Base-by-base conservation (phyloP, 1,140 invertebrate species). In the Orchesella cincta region DNA sequence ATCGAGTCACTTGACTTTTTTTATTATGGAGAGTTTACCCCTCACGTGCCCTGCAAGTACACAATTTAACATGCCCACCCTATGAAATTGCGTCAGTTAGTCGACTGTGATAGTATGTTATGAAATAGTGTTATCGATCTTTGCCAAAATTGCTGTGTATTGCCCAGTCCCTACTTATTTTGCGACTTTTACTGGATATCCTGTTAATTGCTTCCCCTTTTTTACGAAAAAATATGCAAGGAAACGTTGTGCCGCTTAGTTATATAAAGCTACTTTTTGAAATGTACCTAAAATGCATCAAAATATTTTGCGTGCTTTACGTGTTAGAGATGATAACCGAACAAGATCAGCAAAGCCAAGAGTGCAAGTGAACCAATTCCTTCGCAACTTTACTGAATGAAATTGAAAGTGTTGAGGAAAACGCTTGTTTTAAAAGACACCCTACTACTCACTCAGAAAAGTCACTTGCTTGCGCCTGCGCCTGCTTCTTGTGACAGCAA, bases 381-480 rank as follows among this genome's bases (percentile, higher is more conserved):
- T 67, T 31, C 12, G 31, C n/a, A 67, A 67, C 31, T 67, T 67
- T 67, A 1, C 28, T 67, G 62, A 67, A 67, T 67, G 62, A 67
- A 67, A 67, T 31, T 26, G n/a, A 29, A 33, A 67, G 33, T 1
- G 31, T 67, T 29, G 62, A 31, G 23, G 62, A 23, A 31, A 67
- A 29, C 62, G 5, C 8, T 67, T 67, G 12, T 67, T 29, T 67
- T 46, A n/a, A 14, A 31, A 67, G 62, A 67, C 26, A 8, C 52
- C n/a, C n/a, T 46, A 46, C 39, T 18, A 46, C n/a, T n/a, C n/a
- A n/a, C n/a, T n/a, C n/a, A n/a, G n/a, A n/a, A n/a, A n/a, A 46
- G 39, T 46, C 39, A 46, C 39, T 46, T 46, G 20, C 39, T 46
- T 12, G 20, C 39, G n/a, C n/a, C n/a, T 46, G 39, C n/a, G n/a